Evolutionary conservation across 1,140 invertebrate genomes (phyloP), one percentile per base, ranked within the genome.

Genomic region (Gryon sp.): DNA sequence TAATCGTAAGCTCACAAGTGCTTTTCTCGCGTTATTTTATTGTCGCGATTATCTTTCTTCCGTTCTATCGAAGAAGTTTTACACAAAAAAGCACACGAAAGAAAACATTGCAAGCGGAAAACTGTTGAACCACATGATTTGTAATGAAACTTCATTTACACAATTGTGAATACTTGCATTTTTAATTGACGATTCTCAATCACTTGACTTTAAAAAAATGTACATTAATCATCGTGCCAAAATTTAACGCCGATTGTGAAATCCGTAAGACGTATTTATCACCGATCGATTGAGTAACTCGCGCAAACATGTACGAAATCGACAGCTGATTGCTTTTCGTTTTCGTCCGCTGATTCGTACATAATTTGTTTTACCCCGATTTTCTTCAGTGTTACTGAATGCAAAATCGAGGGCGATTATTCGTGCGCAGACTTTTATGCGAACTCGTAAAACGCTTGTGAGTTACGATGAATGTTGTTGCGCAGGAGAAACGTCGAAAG

Each of bases 391-490:
- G 41, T 66, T 60, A 63, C 73, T 40, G 57, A 76, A 69, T 57
- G 40, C 50, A 69, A 19, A 57, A 76, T 69, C 57, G 32, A 68
- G 62, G 48, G 48, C 40, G 41, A 75, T 68, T 53, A 75, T 55
- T 75, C 48, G 46, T 63, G 20, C 48, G 48, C 41, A 14, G 73
- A 76, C 73, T 76, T 76, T 76, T 76, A 76, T 62, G 65, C 38
- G 41, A 36, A 41, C 63, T 76, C 73, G 52, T 76, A 76, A 76
- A 76, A 69, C 57, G 57, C 41, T 40, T 28, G 26, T 69, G 65
- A 76, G 65, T 76, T 70, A 76, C 52, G 65, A 59, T 50, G 34
- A 57, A n/a, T 15, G 32, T 53, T 15, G 32, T 53, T 63, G 34
- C 48, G 30, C 43, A 48, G 62, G 45, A 36, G 18, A 43, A 46